Evolutionary conservation across 2,888 invertebrate genomes (phyloP).

Genomic region (Cryptus armator): DNA sequence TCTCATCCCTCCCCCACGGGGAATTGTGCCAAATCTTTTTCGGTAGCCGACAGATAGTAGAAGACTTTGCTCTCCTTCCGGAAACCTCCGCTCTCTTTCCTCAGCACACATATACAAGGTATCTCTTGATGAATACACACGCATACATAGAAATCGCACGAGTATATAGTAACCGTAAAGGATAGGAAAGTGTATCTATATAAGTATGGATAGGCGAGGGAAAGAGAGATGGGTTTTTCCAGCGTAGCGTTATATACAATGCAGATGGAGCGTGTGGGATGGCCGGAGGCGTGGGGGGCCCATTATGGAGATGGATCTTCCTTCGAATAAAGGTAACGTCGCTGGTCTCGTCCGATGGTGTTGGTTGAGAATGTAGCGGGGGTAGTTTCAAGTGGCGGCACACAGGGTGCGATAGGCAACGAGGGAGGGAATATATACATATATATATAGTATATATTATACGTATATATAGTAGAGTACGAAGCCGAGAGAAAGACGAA

Average conservation of each 20-base stretch:
- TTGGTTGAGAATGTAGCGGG: constrained; percentile 63
- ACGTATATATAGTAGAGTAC: background rate
- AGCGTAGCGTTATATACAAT: constrained; percentile 69
- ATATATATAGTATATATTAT: background rate
- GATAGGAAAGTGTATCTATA: background rate
- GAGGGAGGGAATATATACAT: constrained; percentile 22
- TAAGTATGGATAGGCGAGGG: constrained; percentile 32
- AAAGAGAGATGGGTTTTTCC: constrained; percentile 68
- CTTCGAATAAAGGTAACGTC: constrained; percentile 81
- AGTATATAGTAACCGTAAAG: constrained; percentile 8
- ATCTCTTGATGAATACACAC: constrained; percentile 9
- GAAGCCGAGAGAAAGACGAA: constrained; percentile 27
- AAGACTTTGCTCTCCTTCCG: constrained; percentile 43
- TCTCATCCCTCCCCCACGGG: constrained; percentile 37
- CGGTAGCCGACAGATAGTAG: constrained; percentile 60
- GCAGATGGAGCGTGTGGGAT: constrained; percentile 78
- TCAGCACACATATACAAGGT: background rate
- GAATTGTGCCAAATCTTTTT: constrained; percentile 68
- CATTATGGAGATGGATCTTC: constrained; percentile 84
- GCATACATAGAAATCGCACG: background rate
- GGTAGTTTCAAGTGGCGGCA: constrained; percentile 68
- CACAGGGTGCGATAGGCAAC: constrained; percentile 63
- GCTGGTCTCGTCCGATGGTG: constrained; percentile 73
- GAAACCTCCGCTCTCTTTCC: too few relatives aligned
- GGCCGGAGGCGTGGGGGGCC: constrained; percentile 78